phyloP scores from a whole-genome alignment of 1,140 invertebrate species.

The Lutraria rhynchaena region DNA sequence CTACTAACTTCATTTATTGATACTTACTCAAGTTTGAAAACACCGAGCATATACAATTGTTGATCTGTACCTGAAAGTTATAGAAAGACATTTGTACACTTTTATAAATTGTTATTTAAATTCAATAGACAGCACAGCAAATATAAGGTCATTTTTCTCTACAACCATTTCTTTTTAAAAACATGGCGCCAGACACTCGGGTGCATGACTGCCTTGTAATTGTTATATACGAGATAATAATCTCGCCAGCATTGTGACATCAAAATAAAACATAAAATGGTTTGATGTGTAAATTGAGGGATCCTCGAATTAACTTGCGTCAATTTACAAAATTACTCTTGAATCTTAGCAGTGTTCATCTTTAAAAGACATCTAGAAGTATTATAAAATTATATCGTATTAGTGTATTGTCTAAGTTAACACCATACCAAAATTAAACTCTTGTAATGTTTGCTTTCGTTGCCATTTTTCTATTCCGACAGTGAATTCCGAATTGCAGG shows the following conservation, averaged over 20 bases:
- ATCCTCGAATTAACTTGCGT: no score
- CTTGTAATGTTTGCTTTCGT: constrained; percentile 3
- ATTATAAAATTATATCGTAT: no score
- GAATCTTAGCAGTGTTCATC: no score
- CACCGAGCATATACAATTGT: constrained; percentile 32
- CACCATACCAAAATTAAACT: constrained; percentile 41
- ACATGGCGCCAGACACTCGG: neutral
- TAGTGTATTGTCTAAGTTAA: no score
- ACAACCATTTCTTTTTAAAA: neutral
- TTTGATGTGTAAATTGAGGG: no score
- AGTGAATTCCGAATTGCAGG: constrained; percentile 7
- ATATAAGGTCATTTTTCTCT: neutral
- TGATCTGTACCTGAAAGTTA: constrained; percentile 11
- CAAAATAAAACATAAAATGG: neutral
- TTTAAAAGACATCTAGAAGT: no score
- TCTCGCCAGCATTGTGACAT: neutral
- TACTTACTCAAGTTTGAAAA: constrained; percentile 40
- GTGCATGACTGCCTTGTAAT: neutral
- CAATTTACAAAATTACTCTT: no score
- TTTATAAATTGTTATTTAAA: neutral
- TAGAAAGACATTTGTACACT: neutral
- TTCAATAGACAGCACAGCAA: neutral
- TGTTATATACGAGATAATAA: neutral
- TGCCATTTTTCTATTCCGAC: constrained; percentile 14
- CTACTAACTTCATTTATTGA: neutral